Conservation (phyloP, 2,888 invertebrate species). For the Drosophila neotestacea region DNA sequence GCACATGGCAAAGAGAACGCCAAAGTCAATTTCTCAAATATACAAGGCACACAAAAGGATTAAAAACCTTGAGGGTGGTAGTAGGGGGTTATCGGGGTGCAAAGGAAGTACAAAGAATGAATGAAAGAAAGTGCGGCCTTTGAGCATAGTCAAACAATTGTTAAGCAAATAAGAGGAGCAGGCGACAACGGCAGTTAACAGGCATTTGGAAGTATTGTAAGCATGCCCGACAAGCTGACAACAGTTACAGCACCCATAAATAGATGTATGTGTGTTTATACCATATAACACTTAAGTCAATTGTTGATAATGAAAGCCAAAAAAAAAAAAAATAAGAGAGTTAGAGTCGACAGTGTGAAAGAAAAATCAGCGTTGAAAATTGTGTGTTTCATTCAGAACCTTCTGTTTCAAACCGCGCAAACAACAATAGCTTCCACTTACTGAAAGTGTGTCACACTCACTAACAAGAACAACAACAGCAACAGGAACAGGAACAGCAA, state of each 20-base stretch:
- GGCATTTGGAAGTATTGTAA: constrained; percentile 51
- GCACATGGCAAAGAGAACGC: constrained; percentile 29
- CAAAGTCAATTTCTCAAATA: constrained; percentile 71
- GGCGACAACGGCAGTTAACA: constrained; percentile 41
- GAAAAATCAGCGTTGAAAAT: constrained; percentile 31
- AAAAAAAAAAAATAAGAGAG: constrained; percentile 18
- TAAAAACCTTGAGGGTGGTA: constrained; percentile 46
- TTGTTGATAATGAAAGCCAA: constrained; percentile 66
- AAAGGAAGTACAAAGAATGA: constrained; percentile 18
- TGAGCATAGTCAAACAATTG: constrained; percentile 51
- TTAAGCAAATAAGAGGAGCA: constrained; percentile 45
- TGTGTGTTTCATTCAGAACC: constrained; percentile 31
- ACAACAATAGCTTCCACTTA: constrained; percentile 60
- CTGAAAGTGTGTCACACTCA: constrained; percentile 59
- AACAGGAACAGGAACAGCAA: neutral
- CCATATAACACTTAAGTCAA: constrained; percentile 61
- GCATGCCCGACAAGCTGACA: constrained; percentile 43
- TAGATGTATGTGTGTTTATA: neutral
- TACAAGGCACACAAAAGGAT: constrained; percentile 66
- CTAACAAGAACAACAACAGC: constrained; percentile 33
- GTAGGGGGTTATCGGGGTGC: neutral
- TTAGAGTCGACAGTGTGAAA: constrained; percentile 20
- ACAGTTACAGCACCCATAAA: constrained; percentile 15
- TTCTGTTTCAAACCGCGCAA: constrained; percentile 43
- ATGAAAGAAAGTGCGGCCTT: constrained; percentile 42